These are phyloP conservation scores for Carduelis carduelis DNA, from an alignment of 2,797 vertebrate species.

Conservation along the genomic window DNA sequence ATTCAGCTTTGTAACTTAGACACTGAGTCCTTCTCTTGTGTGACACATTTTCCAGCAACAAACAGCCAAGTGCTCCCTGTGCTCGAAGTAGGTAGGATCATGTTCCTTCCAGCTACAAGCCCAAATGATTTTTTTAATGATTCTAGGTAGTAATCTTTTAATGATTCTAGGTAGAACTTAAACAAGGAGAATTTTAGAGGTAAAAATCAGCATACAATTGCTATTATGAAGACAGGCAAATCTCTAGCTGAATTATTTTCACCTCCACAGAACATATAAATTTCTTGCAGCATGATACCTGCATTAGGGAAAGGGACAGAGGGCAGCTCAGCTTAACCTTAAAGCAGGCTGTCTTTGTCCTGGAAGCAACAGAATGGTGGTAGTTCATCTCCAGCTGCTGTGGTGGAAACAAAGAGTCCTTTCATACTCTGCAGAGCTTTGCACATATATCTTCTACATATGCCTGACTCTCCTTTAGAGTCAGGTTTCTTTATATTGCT, in stretches of 20 bases:
- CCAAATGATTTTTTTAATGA: not conserved
- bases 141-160: not conserved
- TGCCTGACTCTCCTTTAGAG: not conserved
- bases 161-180: not conserved
- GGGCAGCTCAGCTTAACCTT: not conserved
- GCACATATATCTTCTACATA: not conserved
- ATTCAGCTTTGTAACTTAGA: not conserved
- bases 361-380: not conserved
- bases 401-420: not conserved
- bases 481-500: not conserved
- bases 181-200: not conserved
- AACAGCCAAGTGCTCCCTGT: not conserved
- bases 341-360: not conserved
- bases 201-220: not conserved
- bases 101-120: not conserved
- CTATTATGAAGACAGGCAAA: not conserved
- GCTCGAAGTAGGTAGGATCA: not conserved
- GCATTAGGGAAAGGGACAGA: not conserved
- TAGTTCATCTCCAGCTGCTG: not conserved
- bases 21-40: not conserved
- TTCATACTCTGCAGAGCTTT: not conserved
- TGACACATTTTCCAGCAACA: not conserved
- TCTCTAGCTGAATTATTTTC: not conserved
- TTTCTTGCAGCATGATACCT: not conserved
- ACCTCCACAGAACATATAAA: not conserved